A percentile compares a stretch with the other conserved stretches of the same genome.
These are phyloP conservation scores for Ophion ellenae DNA, from an alignment of 2,888 invertebrate species.

Conservation along the genomic window DNA sequence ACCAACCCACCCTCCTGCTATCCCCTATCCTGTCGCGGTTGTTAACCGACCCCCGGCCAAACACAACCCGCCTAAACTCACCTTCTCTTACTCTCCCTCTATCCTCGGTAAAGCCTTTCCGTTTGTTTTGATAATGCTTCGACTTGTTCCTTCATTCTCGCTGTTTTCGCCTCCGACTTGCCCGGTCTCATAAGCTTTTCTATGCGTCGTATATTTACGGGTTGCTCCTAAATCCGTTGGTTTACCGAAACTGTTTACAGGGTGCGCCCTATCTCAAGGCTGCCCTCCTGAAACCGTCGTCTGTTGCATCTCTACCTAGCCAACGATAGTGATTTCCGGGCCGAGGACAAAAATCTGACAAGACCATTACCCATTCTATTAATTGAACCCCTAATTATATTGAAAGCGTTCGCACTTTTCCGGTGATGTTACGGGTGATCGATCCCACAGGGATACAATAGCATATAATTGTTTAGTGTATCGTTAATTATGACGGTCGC, in stretches of 20 bases:
- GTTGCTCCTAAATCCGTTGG: conserved; percentile 48
- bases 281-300: conserved; percentile 75
- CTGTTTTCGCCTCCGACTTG: conserved; percentile 31
- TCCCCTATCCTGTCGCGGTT: conserved; percentile 62
- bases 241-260: conserved; percentile 44
- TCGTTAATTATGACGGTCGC: no score
- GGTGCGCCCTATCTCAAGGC: conserved; percentile 49
- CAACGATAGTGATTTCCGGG: conserved; percentile 77
- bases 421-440: no score
- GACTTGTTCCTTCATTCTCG: conserved; percentile 57
- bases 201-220: conserved; percentile 63
- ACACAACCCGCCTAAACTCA: conserved; percentile 49
- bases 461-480: no score
- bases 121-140: conserved; percentile 26
- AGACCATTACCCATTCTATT: conserved; percentile 67
- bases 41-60: conserved; percentile 61
- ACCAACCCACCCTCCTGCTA: conserved; percentile 40
- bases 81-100: conserved; percentile 18
- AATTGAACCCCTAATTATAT: no score
- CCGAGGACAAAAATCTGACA: conserved; percentile 78
- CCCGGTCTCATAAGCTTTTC: conserved; percentile 48
- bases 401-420: no score
- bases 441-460: no score
- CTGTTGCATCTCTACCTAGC: conserved; percentile 73
- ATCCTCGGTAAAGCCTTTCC: conserved; percentile 21